Evolutionary conservation across 2,113 vertebrate genomes (phyloP).

Genomic region (Bufo gargarizans): DNA sequence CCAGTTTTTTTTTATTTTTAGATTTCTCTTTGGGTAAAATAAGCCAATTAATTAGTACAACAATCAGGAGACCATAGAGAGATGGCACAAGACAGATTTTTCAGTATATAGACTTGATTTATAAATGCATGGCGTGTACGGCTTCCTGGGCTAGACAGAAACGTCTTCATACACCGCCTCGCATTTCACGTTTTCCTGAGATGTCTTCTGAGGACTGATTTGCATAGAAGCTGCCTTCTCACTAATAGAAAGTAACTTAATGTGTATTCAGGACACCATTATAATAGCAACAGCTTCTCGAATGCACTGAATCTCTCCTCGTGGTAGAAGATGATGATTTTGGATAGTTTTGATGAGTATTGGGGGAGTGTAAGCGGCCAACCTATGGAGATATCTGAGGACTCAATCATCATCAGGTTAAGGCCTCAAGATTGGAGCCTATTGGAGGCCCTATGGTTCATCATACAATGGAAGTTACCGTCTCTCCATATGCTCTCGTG

Average conservation of each 20-base stretch:
- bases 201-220: slow-evolving; percentile 7
- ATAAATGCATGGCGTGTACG: not conserved
- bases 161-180: slow-evolving; percentile 19
- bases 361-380: not conserved
- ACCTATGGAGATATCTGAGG: not conserved
- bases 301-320: not conserved
- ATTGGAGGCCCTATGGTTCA: too few relatives aligned
- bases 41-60: slow-evolving; percentile 1
- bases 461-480: too few relatives aligned
- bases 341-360: not conserved
- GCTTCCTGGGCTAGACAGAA: not conserved
- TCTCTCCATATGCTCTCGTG: too few relatives aligned
- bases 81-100: not conserved
- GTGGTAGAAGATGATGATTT: not conserved
- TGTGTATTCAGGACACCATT: slow-evolving; percentile 23
- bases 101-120: not conserved
- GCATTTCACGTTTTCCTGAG: slow-evolving; percentile 20
- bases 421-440: too few relatives aligned
- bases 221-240: slow-evolving; percentile 22
- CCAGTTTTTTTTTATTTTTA: not conserved
- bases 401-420: not conserved
- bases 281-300: not conserved
- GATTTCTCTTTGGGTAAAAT: not conserved
- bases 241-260: slow-evolving; percentile 39
- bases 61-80: slow-evolving; percentile 17